These are phyloP conservation scores for Pardosa pseudoannulata DNA, from an alignment of 2,888 invertebrate species.

Conservation along the genomic window DNA sequence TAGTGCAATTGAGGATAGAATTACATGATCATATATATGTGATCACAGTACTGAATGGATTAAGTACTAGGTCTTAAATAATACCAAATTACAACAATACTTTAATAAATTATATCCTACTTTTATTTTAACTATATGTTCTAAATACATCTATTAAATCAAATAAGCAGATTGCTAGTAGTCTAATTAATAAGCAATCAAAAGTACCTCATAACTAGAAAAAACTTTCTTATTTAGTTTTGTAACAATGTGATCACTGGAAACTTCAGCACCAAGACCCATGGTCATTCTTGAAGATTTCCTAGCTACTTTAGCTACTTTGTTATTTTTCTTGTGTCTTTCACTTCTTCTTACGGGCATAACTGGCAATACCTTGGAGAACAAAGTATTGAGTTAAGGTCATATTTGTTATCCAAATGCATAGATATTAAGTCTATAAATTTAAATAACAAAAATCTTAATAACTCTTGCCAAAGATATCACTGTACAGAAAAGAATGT, in stretches of 20 bases:
- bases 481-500: no score
- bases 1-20: no score
- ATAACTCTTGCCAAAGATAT: no score
- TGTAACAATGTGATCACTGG: constrained; percentile 20
- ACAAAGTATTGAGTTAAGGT: not conserved
- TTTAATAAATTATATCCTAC: no score
- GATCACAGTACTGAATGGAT: no score
- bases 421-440: not conserved
- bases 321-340: no score
- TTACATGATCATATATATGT: no score
- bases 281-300: not conserved
- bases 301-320: not conserved
- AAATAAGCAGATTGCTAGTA: no score
- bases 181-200: not conserved
- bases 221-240: not conserved
- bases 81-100: no score
- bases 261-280: constrained; percentile 4
- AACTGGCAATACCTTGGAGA: constrained; percentile 22
- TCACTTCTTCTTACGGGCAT: constrained; percentile 43
- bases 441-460: not conserved
- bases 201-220: not conserved
- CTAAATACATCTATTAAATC: no score
- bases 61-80: no score
- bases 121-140: no score
- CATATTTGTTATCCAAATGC: not conserved